Conservation (phyloP, 2,888 invertebrate genomes). For the Trachelus troglodyta region DNA sequence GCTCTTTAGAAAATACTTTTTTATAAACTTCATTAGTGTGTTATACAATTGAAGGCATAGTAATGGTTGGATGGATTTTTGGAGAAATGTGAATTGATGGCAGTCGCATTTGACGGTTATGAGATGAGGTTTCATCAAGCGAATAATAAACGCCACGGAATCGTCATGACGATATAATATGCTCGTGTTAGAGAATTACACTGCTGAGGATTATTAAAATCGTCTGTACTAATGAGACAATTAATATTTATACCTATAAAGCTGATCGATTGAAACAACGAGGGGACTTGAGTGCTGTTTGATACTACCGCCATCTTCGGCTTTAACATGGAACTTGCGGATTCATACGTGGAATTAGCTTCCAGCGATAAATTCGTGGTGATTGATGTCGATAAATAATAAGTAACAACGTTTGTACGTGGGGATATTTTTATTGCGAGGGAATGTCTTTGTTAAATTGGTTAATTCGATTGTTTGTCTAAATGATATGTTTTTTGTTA, state of each 20-base stretch:
- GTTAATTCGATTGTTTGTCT: not conserved
- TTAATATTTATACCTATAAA: not conserved
- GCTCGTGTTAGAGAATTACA: not conserved
- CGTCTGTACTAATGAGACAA: not conserved
- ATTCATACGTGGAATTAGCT: not conserved
- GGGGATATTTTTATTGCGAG: not conserved
- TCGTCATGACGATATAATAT: not conserved
- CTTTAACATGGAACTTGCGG: not conserved
- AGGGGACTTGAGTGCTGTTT: not conserved
- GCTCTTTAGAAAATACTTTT: not conserved
- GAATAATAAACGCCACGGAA: not conserved
- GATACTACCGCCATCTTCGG: not conserved
- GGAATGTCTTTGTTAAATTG: not conserved
- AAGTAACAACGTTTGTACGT: not conserved
- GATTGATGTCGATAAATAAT: not conserved
- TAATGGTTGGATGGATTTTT: not conserved
- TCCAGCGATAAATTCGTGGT: not conserved
- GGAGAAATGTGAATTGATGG: not conserved
- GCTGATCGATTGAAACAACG: not conserved
- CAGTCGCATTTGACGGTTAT: not conserved
- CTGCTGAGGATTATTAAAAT: not conserved
- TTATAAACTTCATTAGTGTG: not conserved
- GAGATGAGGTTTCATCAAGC: not conserved
- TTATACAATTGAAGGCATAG: not conserved
- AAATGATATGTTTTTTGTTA: not conserved